Conservation (phyloP, 1,140 invertebrate genomes). For the Drosophila melanica region DNA sequence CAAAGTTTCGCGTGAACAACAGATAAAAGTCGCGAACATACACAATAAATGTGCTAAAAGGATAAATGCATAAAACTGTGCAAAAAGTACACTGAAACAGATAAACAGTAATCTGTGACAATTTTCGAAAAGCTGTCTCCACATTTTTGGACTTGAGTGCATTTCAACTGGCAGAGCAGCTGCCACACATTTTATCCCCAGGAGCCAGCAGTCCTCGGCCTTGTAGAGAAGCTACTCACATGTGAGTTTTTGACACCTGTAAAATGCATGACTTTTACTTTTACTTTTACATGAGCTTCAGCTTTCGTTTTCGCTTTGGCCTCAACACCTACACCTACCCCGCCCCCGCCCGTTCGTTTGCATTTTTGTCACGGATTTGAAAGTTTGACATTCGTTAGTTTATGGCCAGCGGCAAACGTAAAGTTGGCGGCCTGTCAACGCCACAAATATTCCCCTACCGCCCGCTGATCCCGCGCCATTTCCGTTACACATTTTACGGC, state of each 20-base stretch:
- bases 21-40: slow-evolving; percentile 34
- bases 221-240: slow-evolving; percentile 27
- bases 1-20: slow-evolving; percentile 49
- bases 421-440: slow-evolving; percentile 44
- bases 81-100: slow-evolving; percentile 21
- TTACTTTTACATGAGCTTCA: not conserved
- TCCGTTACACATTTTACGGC: slow-evolving; percentile 20
- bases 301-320: not conserved
- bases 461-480: not conserved
- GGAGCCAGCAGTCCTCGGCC: slow-evolving; percentile 7
- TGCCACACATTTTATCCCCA: slow-evolving; percentile 2
- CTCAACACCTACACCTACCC: not conserved
- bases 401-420: slow-evolving; percentile 54
- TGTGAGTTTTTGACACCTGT: slow-evolving; percentile 65
- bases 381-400: slow-evolving; percentile 59
- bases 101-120: slow-evolving; percentile 30
- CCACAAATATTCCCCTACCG: slow-evolving; percentile 9
- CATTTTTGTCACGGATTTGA: slow-evolving; percentile 47
- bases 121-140: not conserved
- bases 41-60: not conserved
- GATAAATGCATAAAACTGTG: slow-evolving; percentile 2
- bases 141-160: slow-evolving; percentile 14
- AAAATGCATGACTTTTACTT: slow-evolving; percentile 52
- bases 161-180: slow-evolving; percentile 22
- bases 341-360: not conserved